phyloP scores from a whole-genome alignment of 2,797 vertebrate species.

The Sciaenops ocellatus region DNA sequence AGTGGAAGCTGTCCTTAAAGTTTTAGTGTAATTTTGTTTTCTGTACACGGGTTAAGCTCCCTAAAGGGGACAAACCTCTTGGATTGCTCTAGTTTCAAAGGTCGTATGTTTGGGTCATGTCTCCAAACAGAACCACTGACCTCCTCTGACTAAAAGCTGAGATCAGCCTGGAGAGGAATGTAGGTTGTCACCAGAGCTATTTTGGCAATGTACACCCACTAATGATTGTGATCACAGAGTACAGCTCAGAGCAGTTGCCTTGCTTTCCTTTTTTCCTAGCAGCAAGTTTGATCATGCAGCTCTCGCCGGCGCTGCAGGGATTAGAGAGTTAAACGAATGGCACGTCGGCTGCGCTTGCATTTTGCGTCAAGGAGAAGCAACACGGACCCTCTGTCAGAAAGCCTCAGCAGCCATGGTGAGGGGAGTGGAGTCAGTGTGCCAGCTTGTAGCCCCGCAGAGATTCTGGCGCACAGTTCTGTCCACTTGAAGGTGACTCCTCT shows the following conservation, averaged over 20 bases:
- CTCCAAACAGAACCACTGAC: conserved; percentile 82
- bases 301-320: conserved; percentile 83
- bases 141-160: conserved; percentile 82
- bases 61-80: conserved; percentile 78
- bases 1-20: conserved; percentile 71
- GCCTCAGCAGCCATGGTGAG: conserved; percentile 87
- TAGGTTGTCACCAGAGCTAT: conserved; percentile 87
- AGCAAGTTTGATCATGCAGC: conserved; percentile 83
- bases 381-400: conserved; percentile 92
- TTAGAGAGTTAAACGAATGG: conserved; percentile 93
- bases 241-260: conserved; percentile 86
- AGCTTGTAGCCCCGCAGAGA: conserved; percentile 78
- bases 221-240: conserved; percentile 87
- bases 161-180: conserved; percentile 85
- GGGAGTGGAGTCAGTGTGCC: conserved; percentile 77
- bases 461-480: conserved; percentile 82
- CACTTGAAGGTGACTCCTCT: conserved; percentile 90
- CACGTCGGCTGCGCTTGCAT: conserved; percentile 92
- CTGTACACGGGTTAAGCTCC: conserved; percentile 76
- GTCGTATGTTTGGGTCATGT: conserved; percentile 83
- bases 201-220: conserved; percentile 85
- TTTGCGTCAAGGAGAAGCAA: conserved; percentile 94
- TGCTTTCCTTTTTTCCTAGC: conserved; percentile 67
- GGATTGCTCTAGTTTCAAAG: conserved; percentile 81
- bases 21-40: conserved; percentile 78